Evolutionary conservation across 2,888 invertebrate species (phyloP).

Genomic region (Caenorhabditis wallacei): DNA sequence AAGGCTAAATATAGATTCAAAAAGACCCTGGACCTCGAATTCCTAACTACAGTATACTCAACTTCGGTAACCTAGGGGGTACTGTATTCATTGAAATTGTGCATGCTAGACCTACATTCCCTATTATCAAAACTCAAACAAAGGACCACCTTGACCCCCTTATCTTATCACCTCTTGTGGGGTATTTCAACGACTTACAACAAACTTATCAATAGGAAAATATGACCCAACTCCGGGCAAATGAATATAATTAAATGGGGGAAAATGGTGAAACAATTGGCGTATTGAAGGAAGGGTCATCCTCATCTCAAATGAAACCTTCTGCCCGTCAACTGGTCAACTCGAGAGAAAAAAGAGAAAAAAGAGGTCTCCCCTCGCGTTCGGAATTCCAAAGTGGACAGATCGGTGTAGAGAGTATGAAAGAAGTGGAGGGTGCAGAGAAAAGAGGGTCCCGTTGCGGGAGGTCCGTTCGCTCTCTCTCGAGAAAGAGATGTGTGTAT

Average conservation of each 20-base stretch:
- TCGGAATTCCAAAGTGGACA: neutral
- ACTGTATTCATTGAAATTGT: too few relatives aligned
- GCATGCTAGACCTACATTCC: too few relatives aligned
- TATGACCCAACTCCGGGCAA: neutral
- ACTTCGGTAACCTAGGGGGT: too few relatives aligned
- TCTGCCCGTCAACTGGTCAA: slow-evolving; percentile 32
- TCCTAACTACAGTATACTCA: too few relatives aligned
- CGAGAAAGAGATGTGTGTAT: slow-evolving; percentile 1
- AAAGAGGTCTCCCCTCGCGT: neutral
- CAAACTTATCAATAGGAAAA: slow-evolving; percentile 8
- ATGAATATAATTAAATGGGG: neutral
- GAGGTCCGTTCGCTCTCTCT: slow-evolving; percentile 4
- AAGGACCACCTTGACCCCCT: neutral
- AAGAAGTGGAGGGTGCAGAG: slow-evolving; percentile 3
- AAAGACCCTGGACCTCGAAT: too few relatives aligned
- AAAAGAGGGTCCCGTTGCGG: slow-evolving; percentile 18
- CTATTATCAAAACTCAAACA: too few relatives aligned
- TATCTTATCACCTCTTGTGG: neutral
- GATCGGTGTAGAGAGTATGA: neutral
- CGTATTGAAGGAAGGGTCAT: neutral
- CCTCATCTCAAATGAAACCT: neutral
- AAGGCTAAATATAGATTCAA: too few relatives aligned
- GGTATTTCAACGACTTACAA: neutral
- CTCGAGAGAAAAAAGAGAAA: neutral
- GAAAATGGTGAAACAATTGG: neutral